Evolutionary conservation across 2,888 invertebrate species (phyloP).

Genomic region (Smittia sp.): DNA sequence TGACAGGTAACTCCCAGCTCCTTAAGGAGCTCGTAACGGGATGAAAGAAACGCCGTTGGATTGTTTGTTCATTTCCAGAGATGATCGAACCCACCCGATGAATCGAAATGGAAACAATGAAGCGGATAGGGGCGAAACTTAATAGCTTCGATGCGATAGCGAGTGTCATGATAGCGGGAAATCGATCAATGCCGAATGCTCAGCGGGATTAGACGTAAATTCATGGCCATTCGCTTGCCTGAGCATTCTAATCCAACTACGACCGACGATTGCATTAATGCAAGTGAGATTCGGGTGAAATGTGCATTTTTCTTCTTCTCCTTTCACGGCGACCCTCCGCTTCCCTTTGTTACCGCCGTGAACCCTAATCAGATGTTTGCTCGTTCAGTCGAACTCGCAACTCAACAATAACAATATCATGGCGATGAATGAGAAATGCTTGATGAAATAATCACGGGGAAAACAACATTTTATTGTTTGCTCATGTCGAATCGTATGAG

Average conservation of each 20-base stretch:
- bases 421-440: not conserved
- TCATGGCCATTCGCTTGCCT: constrained; percentile 5
- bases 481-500: constrained; percentile 3
- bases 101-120: not conserved
- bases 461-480: constrained; percentile 7
- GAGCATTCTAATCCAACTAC: constrained; percentile 25
- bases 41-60: not conserved
- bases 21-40: not conserved
- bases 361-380: constrained; percentile 30
- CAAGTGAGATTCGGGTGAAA: constrained; percentile 30
- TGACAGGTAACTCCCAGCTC: constrained; percentile 23
- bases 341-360: not conserved
- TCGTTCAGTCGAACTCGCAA: constrained; percentile 4
- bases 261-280: constrained; percentile 33
- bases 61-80: not conserved
- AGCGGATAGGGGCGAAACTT: not conserved
- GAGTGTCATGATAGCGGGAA: constrained; percentile 8
- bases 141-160: not conserved
- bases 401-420: not conserved
- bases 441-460: constrained; percentile 25
- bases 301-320: constrained; percentile 9
- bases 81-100: not conserved
- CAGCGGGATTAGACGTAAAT: not conserved
- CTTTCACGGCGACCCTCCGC: not conserved
- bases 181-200: not conserved